Evolutionary conservation across 2,113 vertebrate genomes (phyloP).

Genomic region (Sphaerodactylus townsendi): DNA sequence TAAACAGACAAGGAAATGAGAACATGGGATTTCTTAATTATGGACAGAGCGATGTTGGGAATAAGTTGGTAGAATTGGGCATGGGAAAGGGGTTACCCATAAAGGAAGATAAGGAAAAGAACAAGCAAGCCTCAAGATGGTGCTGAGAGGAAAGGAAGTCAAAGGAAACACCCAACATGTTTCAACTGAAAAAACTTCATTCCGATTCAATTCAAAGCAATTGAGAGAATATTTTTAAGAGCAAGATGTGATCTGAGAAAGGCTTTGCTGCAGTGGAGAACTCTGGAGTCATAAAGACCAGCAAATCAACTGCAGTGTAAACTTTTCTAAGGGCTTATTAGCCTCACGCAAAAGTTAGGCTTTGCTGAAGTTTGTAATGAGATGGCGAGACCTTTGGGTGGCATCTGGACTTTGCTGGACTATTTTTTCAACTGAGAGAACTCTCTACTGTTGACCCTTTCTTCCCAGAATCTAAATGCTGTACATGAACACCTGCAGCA

Average conservation of each 20-base stretch:
- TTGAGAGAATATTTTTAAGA: not conserved
- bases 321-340: not conserved
- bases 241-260: not conserved
- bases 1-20: too few species aligned
- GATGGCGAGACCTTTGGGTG: not conserved
- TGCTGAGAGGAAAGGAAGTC: not conserved
- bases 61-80: too few species aligned
- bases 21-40: too few species aligned
- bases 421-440: too few species aligned
- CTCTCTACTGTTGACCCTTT: too few species aligned
- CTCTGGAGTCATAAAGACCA: not conserved
- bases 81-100: too few species aligned
- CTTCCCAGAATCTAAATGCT: too few species aligned
- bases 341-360: not conserved
- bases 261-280: not conserved
- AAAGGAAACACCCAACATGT: not conserved
- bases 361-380: not conserved
- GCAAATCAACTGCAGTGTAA: not conserved
- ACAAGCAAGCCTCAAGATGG: not conserved
- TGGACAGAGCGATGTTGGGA: too few species aligned
- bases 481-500: too few species aligned
- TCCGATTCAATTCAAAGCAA: not conserved
- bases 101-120: not conserved
- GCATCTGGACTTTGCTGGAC: not conserved
- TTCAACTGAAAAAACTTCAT: not conserved